Percentiles rank a stretch among this genome's conserved stretches.
Evolutionary conservation across 2,888 invertebrate species (phyloP).

Genomic region (Shargacucullia verbasci): DNA sequence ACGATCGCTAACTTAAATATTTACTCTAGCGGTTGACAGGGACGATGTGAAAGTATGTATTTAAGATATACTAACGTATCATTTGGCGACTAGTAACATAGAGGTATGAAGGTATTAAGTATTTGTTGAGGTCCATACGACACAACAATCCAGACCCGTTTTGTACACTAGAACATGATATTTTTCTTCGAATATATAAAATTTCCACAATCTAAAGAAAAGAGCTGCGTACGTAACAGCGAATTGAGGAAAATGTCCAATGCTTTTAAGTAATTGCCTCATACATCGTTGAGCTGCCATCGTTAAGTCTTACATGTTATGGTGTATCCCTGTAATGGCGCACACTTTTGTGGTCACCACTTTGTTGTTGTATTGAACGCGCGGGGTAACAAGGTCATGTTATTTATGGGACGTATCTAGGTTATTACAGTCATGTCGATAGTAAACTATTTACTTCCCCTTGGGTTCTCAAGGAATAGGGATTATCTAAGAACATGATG

Average conservation of each 20-base stretch:
- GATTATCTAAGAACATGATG: too few species aligned
- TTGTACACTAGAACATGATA: too few species aligned
- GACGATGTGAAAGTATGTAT: too few species aligned
- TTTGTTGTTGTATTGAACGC: slow-evolving; percentile 1
- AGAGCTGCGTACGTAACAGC: slow-evolving; percentile 2
- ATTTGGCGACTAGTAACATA: too few species aligned
- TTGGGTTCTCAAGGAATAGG: too few species aligned
- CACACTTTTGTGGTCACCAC: slow-evolving; percentile 6
- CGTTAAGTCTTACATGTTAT: slow-evolving; percentile 12
- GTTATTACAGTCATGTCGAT: neutral
- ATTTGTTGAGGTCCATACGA: too few species aligned
- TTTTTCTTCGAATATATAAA: too few species aligned
- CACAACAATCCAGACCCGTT: too few species aligned
- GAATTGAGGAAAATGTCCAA: slow-evolving; percentile 4
- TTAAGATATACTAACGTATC: too few species aligned
- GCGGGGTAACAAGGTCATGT: neutral
- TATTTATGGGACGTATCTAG: neutral
- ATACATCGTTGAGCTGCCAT: slow-evolving; percentile 2
- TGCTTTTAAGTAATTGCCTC: slow-evolving; percentile 26
- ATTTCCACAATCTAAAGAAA: slow-evolving; percentile 8
- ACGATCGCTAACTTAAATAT: too few species aligned
- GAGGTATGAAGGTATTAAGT: too few species aligned
- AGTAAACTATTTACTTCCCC: neutral
- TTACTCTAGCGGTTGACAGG: too few species aligned
- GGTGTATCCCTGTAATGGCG: slow-evolving; percentile 6